These are phyloP conservation scores for Brienomyrus brachyistius DNA, from an alignment of 2,113 vertebrate species.

Conservation along the genomic window DNA sequence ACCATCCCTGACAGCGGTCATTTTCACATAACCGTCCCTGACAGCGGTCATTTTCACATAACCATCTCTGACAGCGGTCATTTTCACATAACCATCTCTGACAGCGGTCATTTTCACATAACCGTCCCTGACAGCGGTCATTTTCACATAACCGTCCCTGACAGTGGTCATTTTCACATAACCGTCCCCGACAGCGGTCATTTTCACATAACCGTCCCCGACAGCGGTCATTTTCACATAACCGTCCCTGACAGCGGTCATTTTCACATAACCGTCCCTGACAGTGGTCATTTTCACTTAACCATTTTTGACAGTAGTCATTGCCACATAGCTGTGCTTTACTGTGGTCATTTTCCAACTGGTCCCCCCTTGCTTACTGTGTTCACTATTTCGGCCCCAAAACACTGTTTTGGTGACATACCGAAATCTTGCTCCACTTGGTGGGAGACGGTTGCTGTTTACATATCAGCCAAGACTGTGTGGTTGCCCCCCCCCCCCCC, in stretches of 20 bases:
- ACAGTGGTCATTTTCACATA: background rate
- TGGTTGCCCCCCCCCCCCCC: conserved; percentile 32
- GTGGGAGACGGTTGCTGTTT: conserved; percentile 34
- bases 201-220: background rate
- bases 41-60: background rate
- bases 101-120: background rate
- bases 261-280: too few relatives aligned
- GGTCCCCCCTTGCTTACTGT: background rate
- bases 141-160: background rate
- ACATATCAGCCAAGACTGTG: conserved; percentile 37
- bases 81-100: too few relatives aligned
- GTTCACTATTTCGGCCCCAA: background rate
- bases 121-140: background rate
- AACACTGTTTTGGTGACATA: background rate
- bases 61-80: background rate
- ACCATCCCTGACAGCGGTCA: background rate
- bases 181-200: background rate
- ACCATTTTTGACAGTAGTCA: too few relatives aligned
- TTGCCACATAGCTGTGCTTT: background rate
- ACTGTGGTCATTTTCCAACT: background rate
- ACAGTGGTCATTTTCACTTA: background rate
- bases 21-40: background rate
- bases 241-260: background rate
- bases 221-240: background rate
- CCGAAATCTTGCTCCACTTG: background rate